phyloP scores from a whole-genome alignment of 2,113 vertebrate species.

The Lagopus leucura region DNA sequence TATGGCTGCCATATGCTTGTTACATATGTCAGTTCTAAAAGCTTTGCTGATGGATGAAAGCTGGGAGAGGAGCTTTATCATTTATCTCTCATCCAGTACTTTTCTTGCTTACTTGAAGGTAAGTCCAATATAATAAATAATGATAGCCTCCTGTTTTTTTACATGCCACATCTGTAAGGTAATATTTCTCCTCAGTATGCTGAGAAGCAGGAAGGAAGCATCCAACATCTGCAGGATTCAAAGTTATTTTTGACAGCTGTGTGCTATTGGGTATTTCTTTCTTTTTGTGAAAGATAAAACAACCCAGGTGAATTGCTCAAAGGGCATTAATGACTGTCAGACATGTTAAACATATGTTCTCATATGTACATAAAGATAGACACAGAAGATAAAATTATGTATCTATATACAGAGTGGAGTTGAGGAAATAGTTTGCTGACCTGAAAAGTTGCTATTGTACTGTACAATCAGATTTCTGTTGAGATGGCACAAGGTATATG shows the following conservation, averaged over 20 bases:
- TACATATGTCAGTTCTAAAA: slow-evolving; percentile 51
- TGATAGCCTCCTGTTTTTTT: background rate
- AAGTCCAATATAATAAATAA: slow-evolving; percentile 39
- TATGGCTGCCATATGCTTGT: slow-evolving; percentile 57
- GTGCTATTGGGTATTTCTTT: background rate
- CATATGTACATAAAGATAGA: background rate
- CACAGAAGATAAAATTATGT: background rate
- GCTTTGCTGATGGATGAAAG: slow-evolving; percentile 21
- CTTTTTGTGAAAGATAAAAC: slow-evolving; percentile 16
- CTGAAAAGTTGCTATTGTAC: background rate
- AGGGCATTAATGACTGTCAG: slow-evolving; percentile 13
- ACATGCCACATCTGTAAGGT: slow-evolving; percentile 33
- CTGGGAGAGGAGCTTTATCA: background rate
- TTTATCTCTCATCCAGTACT: slow-evolving; percentile 24
- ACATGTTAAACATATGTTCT: background rate
- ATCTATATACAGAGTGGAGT: background rate
- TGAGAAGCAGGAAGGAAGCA: slow-evolving; percentile 48
- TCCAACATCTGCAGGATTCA: slow-evolving; percentile 51
- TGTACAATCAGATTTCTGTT: background rate
- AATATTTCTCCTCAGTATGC: slow-evolving; percentile 40
- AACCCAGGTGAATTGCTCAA: slow-evolving; percentile 57
- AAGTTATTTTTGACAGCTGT: slow-evolving; percentile 46
- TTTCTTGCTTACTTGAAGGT: slow-evolving; percentile 44
- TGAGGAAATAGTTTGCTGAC: background rate
- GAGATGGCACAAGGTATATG: background rate